A percentile compares a stretch with the other conserved stretches of the same genome.
Evolutionary conservation across 2,888 invertebrate genomes (phyloP).

Genomic region (Alitta virens): DNA sequence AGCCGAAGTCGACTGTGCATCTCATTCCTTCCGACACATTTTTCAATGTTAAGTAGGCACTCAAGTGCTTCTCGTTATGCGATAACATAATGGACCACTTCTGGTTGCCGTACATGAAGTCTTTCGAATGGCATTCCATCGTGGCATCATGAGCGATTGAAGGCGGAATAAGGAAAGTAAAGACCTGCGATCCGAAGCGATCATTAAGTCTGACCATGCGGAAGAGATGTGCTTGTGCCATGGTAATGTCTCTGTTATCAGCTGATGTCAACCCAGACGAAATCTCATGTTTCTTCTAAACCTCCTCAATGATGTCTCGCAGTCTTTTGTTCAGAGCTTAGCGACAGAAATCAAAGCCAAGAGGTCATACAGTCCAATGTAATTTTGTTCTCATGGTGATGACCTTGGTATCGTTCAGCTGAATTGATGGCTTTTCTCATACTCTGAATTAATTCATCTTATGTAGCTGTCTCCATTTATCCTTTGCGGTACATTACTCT

Average conservation of each 20-base stretch:
- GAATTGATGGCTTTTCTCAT: too few relatives aligned
- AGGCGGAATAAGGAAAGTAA: slow-evolving; percentile 79
- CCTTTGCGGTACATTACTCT: too few relatives aligned
- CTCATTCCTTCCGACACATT: slow-evolving; percentile 74
- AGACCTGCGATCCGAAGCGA: slow-evolving; percentile 78
- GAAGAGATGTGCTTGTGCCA: slow-evolving; percentile 49
- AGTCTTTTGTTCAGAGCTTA: too few relatives aligned
- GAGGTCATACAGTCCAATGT: too few relatives aligned
- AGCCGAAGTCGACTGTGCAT: slow-evolving; percentile 77
- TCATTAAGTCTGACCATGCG: slow-evolving; percentile 80
- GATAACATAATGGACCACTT: slow-evolving; percentile 80
- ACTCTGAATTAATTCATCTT: too few relatives aligned
- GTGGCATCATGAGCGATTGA: slow-evolving; percentile 75
- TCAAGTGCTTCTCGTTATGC: slow-evolving; percentile 73
- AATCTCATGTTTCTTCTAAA: too few relatives aligned
- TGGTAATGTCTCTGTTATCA: not conserved
- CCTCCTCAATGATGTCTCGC: too few relatives aligned
- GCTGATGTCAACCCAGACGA: too few relatives aligned
- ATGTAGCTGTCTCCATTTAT: too few relatives aligned
- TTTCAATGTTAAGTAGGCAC: slow-evolving; percentile 76
- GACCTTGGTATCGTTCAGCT: too few relatives aligned
- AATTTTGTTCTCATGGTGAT: too few relatives aligned
- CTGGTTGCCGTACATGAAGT: slow-evolving; percentile 78
- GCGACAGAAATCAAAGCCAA: too few relatives aligned
- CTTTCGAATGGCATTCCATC: slow-evolving; percentile 78